Base-by-base conservation (phyloP, 2,113 vertebrate species). In the Triplophysa siluroides region DNA sequence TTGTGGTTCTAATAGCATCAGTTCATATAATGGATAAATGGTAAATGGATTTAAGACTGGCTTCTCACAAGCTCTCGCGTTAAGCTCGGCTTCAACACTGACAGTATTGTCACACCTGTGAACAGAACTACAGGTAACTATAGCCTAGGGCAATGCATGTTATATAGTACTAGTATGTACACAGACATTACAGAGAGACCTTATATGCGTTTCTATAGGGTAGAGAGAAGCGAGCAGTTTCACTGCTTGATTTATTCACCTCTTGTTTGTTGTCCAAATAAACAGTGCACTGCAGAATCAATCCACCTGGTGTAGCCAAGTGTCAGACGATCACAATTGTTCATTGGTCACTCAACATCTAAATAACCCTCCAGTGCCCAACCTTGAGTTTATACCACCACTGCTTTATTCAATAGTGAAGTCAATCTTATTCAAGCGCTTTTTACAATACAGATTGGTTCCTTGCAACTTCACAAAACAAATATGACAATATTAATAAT, bases 111-210 rank as follows among this genome's bases (percentile, higher is more conserved):
- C 21, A n/a, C 23, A 63, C 38, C 21, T 29, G 16, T 63, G 16
- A 47, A 47, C 41, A 47, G 73, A 75, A 29, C 23, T 13, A 7
- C 41, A 63, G 9, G 38, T 75, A 63, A 63, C 38, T 47, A 45
- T 43, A 19, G 33, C 58, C 73, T 29, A 6, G 10, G 41, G 73
- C 58, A 12, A 41, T 29, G 21, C 23, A 21, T 16, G 12, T 26
- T 50, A 68, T 47, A 18, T 2, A 60, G 33, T 3, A 21, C 18
- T 26, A 21, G 7, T 47, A 62, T 63, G 23, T 29, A 47, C 21
- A 43, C 33, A 60, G 54, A 56, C 71, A 47, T 62, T 75, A 61
- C 10, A 74, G 56, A 61, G 38, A 75, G 38, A 11, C 4, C 8
- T 18, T 21, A 62, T 8, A 10, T 8, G 9, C 2, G 1, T 19